Evolutionary conservation across 1,140 invertebrate genomes (phyloP), one percentile per base, ranked within the genome.

Genomic region (Bacillus rossius): DNA sequence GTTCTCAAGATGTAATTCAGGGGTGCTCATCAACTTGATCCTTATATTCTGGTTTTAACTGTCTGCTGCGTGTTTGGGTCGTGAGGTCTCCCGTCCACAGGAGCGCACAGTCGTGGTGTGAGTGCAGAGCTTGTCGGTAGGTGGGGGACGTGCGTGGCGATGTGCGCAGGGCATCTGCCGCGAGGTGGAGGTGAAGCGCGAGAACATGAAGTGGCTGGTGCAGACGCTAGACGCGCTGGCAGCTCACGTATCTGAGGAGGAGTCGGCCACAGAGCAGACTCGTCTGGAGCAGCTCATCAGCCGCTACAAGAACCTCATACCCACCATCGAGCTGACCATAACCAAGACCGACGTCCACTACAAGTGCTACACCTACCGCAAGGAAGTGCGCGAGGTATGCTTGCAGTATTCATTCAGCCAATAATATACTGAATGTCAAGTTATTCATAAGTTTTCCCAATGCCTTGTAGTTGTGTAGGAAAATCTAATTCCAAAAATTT

Each of bases 191-290:
- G 83, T 81, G 43, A 91, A 91, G 71, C 81, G 89, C 47, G 92
- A 96, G 73, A 91, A 94, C 63, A 94, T 96, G 85, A 95, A 95
- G 68, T 95, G 92, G 91, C 76, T 98, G 41, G 91, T 95, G 1
- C 89, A 94, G 74, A 92, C 88, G 16, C 73, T 97, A 34, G 92
- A 97, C 64, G 86, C 85, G 60, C 78, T 98, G 53, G 83, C 89
- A 4, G 84, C 87, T 37, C 91, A 93, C 71, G 85, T 88, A 64
- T 82, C 85, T 3, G 88, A 93, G 64, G 79, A 83, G 43, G 89
- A 96, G 73, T 86, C 86, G 8, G 87, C 91, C 74, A 42, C 50
- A 22, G 73, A 77, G 60, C 90, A 95, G 72, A 81, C 84, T 48
- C 84, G 84, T 64, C 75, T 98, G 14, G 90, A 95, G 70, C 82